Base-by-base conservation (phyloP, 2,113 vertebrate genomes). In the Corydoras maculifer region DNA sequence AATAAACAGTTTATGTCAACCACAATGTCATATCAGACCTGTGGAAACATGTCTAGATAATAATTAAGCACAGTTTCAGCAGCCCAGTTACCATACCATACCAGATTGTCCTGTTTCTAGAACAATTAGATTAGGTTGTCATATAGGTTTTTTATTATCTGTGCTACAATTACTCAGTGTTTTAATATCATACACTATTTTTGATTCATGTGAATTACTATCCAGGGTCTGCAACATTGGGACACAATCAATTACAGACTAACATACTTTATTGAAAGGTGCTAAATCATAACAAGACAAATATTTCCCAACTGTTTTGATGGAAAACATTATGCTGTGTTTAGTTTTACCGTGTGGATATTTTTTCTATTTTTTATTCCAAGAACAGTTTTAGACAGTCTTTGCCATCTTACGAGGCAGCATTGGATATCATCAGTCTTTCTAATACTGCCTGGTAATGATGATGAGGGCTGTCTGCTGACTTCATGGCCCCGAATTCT, bases 401-500 rank as follows among this genome's bases (percentile, higher is more conserved):
- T 88, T 92, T 86, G 86, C 87, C 96, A 98, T 98, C 96, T 99
- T 99, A 98, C 96, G 91, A 94, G 96, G 96, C 94, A 98, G 95
- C 95, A 98, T 99, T 99, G 94, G 96, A 99, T 94, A 89, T 87
- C 87, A 84, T 90, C 84, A 77, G 83, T 87, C 64, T 91, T 85
- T 99, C 96, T 99, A 99, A 99, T 99, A 99, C 96, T 99, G 96
- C 96, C 96, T 99, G 96, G 96, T 99, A 99, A 99, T 96, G 96
- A 99, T 99, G 96, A 95, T 95, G 79, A 92, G 86, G 88, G 90
- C 81, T 89, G 88, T 87, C 95, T 84, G 13, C 78, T 2, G 8
- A 68, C 91, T 83, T 79, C 91, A 9, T 13, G 35, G 35, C 35
- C 35, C 35, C 2, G 35, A 43, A 43, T 43, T 43, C 35, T 43